Evolutionary conservation across 2,113 vertebrate genomes (phyloP).

Genomic region (Cranoglanis bouderius): DNA sequence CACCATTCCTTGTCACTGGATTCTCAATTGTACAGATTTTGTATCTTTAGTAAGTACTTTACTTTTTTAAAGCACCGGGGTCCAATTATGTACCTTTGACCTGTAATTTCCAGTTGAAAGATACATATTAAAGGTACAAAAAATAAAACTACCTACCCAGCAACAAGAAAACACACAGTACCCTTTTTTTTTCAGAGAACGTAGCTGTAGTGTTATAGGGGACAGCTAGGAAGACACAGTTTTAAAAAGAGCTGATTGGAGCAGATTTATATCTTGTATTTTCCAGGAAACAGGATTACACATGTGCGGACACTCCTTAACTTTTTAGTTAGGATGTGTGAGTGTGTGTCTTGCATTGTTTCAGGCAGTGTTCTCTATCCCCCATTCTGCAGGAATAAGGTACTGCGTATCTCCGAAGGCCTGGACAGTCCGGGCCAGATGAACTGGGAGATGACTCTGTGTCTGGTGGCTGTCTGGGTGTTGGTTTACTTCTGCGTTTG

Average conservation of each 20-base stretch:
- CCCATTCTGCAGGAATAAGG: conserved; percentile 73
- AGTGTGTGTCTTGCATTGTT: neutral
- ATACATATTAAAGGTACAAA: neutral
- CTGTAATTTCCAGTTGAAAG: neutral
- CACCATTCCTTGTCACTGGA: neutral
- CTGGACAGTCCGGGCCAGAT: conserved; percentile 68
- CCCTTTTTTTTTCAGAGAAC: neutral
- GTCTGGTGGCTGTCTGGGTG: conserved; percentile 76
- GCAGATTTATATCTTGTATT: neutral
- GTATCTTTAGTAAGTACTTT: neutral
- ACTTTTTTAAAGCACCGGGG: neutral
- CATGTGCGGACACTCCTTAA: neutral
- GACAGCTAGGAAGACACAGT: neutral
- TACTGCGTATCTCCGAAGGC: conserved; percentile 76
- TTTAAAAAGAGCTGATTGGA: neutral
- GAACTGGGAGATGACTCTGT: conserved; percentile 77
- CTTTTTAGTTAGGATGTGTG: neutral
- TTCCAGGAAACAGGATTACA: neutral
- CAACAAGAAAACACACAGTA: neutral
- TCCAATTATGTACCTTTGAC: neutral
- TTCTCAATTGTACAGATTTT: neutral
- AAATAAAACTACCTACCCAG: neutral
- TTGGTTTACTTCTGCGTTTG: conserved; percentile 83
- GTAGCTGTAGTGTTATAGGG: neutral
- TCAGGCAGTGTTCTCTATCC: conserved; percentile 3